Conservation (phyloP, 2,888 invertebrate genomes). For the Eilema sororculum region DNA sequence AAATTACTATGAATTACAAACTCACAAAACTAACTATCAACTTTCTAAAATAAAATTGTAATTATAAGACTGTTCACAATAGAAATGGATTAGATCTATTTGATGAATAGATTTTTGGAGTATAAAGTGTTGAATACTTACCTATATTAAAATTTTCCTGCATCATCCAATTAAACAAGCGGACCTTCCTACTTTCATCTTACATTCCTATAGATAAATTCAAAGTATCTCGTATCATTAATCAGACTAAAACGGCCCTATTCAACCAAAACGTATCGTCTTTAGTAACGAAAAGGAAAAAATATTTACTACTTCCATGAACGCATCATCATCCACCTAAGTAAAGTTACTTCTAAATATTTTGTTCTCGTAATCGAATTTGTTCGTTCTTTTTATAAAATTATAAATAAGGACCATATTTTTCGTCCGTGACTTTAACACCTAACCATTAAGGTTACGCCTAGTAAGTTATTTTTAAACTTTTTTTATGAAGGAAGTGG, state of each 20-base stretch:
- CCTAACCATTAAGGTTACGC: conserved; percentile 66
- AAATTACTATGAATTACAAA: neutral
- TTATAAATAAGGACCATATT: conserved; percentile 51
- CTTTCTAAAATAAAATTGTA: conserved; percentile 7
- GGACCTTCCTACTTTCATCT: conserved; percentile 45
- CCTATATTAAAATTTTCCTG: conserved; percentile 45
- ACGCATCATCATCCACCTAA: conserved; percentile 33
- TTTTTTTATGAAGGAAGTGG: conserved; percentile 79
- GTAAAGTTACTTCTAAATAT: conserved; percentile 26
- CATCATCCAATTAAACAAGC: conserved; percentile 72
- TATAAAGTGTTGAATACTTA: conserved; percentile 35
- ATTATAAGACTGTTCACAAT: neutral
- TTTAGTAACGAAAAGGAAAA: conserved; percentile 61
- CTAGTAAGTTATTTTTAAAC: conserved; percentile 61
- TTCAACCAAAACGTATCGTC: conserved; percentile 64
- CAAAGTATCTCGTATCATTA: conserved; percentile 68
- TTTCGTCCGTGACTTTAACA: conserved; percentile 68
- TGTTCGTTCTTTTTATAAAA: conserved; percentile 50
- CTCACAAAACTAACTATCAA: neutral
- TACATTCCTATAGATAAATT: conserved; percentile 61
- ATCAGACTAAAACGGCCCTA: conserved; percentile 67
- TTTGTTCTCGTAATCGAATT: conserved; percentile 35
- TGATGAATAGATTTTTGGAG: neutral
- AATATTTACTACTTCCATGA: conserved; percentile 24
- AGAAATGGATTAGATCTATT: conserved; percentile 21